Conservation (phyloP, 2,113 vertebrate genomes). For the Noturus placidus region DNA sequence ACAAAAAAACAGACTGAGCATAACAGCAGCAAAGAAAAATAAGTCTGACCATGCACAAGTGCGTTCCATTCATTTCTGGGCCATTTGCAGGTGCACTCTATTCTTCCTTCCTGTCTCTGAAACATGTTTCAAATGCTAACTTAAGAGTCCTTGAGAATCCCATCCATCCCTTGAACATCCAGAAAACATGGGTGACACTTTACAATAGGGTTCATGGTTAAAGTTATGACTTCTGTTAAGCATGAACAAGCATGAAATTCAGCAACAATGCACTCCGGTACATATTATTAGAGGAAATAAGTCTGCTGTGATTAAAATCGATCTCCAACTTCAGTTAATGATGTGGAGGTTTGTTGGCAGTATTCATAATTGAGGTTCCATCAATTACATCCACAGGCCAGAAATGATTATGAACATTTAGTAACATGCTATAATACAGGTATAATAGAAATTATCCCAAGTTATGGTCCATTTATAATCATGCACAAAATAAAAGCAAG, state of each 20-base stretch:
- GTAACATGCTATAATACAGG: neutral
- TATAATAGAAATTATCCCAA: neutral
- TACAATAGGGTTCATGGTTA: neutral
- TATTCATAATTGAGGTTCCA: neutral
- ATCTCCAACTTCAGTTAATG: neutral
- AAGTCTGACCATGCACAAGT: neutral
- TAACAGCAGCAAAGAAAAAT: neutral
- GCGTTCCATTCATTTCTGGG: neutral
- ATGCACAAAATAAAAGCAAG: neutral
- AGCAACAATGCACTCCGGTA: no score
- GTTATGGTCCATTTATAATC: neutral
- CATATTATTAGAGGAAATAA: neutral
- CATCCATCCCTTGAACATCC: neutral
- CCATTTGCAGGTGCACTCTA: neutral
- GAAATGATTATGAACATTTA: neutral
- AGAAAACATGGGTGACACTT: neutral
- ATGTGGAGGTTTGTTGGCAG: neutral
- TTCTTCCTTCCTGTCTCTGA: neutral
- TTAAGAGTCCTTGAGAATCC: neutral
- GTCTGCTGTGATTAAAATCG: neutral
- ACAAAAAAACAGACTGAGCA: neutral
- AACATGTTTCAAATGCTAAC: neutral
- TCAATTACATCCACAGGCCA: neutral
- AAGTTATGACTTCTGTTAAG: neutral
- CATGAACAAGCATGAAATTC: neutral